phyloP scores from a whole-genome alignment of 1,140 invertebrate species.

The Acromyrmex echinatior region DNA sequence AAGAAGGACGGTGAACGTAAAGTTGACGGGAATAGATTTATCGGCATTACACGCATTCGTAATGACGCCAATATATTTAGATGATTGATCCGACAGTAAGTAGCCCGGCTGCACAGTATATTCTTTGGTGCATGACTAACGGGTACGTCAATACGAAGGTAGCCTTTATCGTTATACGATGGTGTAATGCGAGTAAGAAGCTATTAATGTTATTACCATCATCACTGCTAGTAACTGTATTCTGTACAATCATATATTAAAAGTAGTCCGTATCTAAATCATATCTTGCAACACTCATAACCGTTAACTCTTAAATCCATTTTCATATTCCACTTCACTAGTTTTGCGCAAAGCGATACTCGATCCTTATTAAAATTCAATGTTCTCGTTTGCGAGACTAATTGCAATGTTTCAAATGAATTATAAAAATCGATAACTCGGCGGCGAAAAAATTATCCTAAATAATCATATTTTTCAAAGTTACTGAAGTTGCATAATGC shows the following conservation, averaged over 20 bases:
- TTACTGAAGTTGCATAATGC: background rate
- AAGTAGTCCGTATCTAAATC: constrained; percentile 53
- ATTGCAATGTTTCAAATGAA: background rate
- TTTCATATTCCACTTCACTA: constrained; percentile 22
- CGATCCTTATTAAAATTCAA: constrained; percentile 1
- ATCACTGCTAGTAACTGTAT: constrained; percentile 51
- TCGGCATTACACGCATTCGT: constrained; percentile 40
- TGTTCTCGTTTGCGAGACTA: background rate
- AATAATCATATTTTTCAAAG: background rate
- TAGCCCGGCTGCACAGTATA: constrained; percentile 20
- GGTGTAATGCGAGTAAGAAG: constrained; percentile 52
- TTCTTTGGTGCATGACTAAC: constrained; percentile 31
- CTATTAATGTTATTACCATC: constrained; percentile 55
- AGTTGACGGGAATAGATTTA: constrained; percentile 68
- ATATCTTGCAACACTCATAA: constrained; percentile 40
- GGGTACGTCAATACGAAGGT: constrained; percentile 37
- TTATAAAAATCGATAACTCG: background rate
- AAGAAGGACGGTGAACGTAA: constrained; percentile 46
- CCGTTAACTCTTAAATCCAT: constrained; percentile 50
- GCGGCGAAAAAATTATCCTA: background rate
- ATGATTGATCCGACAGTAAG: constrained; percentile 49
- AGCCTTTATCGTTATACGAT: constrained; percentile 38
- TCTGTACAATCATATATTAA: constrained; percentile 45
- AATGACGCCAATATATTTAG: constrained; percentile 66
- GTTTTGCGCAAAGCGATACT: background rate